Percentiles rank a stretch among this genome's conserved stretches.
Evolutionary conservation across 1,140 invertebrate genomes (phyloP).

Genomic region (Drosophila virilis): DNA sequence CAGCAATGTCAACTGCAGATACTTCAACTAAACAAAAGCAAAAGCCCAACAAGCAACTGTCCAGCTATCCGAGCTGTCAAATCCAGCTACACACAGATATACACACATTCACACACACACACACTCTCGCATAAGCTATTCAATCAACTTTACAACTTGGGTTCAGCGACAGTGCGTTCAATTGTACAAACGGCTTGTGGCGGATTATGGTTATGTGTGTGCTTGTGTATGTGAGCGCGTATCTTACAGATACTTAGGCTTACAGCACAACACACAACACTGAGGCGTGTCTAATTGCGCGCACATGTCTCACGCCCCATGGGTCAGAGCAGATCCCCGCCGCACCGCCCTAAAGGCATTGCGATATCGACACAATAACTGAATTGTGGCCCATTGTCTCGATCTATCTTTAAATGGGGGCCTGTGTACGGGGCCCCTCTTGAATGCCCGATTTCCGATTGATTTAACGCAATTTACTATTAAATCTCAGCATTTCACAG

Average conservation of each 20-base stretch:
- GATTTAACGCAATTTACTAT: slow-evolving; percentile 46
- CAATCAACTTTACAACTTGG: slow-evolving; percentile 76
- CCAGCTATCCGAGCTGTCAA: slow-evolving; percentile 63
- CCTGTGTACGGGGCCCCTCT: neutral
- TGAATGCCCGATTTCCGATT: slow-evolving; percentile 22
- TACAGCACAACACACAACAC: slow-evolving; percentile 38
- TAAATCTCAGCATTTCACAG: neutral
- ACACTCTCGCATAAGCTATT: slow-evolving; percentile 54
- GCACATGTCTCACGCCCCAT: slow-evolving; percentile 75
- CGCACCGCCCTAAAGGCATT: slow-evolving; percentile 5
- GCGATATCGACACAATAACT: slow-evolving; percentile 16
- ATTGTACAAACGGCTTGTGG: slow-evolving; percentile 80
- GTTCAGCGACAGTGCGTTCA: slow-evolving; percentile 69
- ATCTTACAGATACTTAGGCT: slow-evolving; percentile 76
- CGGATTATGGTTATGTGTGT: slow-evolving; percentile 76
- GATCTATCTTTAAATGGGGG: slow-evolving; percentile 26
- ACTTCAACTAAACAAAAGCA: slow-evolving; percentile 78
- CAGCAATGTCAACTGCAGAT: slow-evolving; percentile 68
- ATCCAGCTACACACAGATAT: slow-evolving; percentile 38
- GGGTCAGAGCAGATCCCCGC: slow-evolving; percentile 23
- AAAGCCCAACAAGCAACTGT: slow-evolving; percentile 59
- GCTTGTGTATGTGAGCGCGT: slow-evolving; percentile 38
- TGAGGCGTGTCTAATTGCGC: slow-evolving; percentile 74
- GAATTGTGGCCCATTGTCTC: slow-evolving; percentile 64
- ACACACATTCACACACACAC: slow-evolving; percentile 14